phyloP scores from a whole-genome alignment of 2,888 invertebrate species.

The Morinoia aosen region DNA sequence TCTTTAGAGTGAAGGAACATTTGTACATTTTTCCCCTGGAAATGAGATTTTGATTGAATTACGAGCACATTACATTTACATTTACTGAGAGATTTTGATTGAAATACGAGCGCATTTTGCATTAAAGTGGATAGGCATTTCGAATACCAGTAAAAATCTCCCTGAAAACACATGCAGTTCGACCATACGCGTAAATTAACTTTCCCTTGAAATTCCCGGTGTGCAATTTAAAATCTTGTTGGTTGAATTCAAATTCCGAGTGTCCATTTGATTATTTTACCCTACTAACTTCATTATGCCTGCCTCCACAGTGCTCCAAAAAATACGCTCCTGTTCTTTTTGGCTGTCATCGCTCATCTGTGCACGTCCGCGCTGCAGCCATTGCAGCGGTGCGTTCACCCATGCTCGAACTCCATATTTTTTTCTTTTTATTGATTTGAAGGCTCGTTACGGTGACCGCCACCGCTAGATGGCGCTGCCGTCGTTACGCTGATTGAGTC shows the following conservation, averaged over 20 bases:
- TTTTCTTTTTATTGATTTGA: conserved; percentile 22
- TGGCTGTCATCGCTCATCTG: not conserved
- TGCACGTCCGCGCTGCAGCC: not conserved
- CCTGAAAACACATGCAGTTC: not conserved
- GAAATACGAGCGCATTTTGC: not conserved
- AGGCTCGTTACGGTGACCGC: conserved; percentile 39
- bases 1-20: not conserved
- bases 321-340: not conserved
- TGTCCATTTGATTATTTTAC: not conserved
- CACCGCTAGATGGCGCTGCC: conserved; percentile 38
- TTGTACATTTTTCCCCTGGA: not conserved
- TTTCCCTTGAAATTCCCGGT: not conserved
- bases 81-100: not conserved
- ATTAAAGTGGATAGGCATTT: not conserved
- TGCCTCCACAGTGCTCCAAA: not conserved
- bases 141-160: not conserved
- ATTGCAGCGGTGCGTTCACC: not conserved
- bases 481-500: conserved; percentile 49
- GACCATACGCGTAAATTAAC: not conserved
- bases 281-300: not conserved
- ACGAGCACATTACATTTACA: not conserved
- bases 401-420: not conserved
- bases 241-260: not conserved
- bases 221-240: not conserved
- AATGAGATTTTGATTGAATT: not conserved